Evolutionary conservation across 2,888 invertebrate genomes (phyloP).

Genomic region (Helleia helle): DNA sequence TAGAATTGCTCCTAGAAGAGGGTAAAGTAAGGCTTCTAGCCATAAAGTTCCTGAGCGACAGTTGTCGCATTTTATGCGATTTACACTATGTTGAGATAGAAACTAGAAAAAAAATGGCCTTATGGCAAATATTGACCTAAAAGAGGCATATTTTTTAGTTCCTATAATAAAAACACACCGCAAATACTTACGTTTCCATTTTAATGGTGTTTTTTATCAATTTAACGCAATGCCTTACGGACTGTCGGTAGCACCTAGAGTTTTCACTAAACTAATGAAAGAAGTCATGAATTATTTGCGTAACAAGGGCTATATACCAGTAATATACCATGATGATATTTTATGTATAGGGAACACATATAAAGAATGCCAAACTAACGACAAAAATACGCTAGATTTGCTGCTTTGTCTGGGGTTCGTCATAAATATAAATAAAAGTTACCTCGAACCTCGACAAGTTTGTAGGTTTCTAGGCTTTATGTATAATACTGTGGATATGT

Average conservation of each 20-base stretch:
- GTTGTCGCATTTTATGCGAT: not conserved
- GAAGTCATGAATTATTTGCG: conserved; percentile 2
- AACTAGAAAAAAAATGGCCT: too few species aligned
- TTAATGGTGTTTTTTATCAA: too few species aligned
- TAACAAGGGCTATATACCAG: conserved; percentile 8
- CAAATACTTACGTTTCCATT: too few species aligned
- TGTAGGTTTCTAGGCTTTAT: conserved; percentile 15
- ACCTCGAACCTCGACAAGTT: conserved; percentile 7
- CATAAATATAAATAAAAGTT: conserved; percentile 14
- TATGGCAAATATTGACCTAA: too few species aligned
- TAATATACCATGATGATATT: conserved; percentile 14
- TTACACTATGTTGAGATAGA: too few species aligned
- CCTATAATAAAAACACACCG: too few species aligned
- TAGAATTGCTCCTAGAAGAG: too few species aligned
- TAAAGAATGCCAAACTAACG: conserved; percentile 9
- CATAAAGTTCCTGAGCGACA: not conserved
- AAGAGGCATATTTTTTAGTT: too few species aligned
- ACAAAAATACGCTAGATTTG: conserved; percentile 11
- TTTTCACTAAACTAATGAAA: conserved; percentile 10
- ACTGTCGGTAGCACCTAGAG: too few species aligned
- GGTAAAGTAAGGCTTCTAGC: not conserved
- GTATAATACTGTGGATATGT: conserved; percentile 5
- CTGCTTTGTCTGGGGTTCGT: conserved; percentile 16
- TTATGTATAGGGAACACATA: conserved; percentile 14
- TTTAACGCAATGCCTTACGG: too few species aligned